Conservation (phyloP, 2,113 vertebrate genomes). For the Pelmatolapia mariae region DNA sequence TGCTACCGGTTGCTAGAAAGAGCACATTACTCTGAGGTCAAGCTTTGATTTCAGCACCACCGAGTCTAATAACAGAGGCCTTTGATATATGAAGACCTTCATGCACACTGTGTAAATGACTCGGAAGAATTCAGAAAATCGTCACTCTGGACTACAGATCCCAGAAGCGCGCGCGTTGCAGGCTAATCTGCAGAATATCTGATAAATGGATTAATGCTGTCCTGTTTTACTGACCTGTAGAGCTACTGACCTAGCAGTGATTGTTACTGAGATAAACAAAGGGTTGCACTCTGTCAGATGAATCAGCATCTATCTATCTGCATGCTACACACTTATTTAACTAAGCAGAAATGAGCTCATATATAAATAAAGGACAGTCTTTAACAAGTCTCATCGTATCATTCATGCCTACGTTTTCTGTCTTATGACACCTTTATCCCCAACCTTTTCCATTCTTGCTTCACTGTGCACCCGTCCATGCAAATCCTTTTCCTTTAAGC, state of each 20-base stretch:
- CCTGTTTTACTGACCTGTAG: constrained; percentile 27
- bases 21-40: not conserved
- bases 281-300: not conserved
- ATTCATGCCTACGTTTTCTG: not conserved
- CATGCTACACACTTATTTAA: not conserved
- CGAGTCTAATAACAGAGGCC: not conserved
- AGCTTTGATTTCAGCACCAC: not conserved
- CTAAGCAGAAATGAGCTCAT: not conserved
- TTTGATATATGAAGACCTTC: not conserved
- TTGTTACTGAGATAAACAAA: not conserved
- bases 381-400: not conserved
- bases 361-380: not conserved
- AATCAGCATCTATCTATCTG: not conserved
- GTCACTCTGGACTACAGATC: constrained; percentile 11
- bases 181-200: constrained; percentile 45
- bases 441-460: not conserved
- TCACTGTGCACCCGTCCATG: constrained; percentile 1
- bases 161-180: not conserved
- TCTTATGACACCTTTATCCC: not conserved
- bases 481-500: constrained; percentile 59
- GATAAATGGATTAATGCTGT: constrained; percentile 52
- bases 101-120: not conserved
- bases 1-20: not conserved
- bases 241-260: constrained; percentile 3
- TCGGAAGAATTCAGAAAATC: not conserved